Evolutionary conservation across 2,797 vertebrate species (phyloP), one percentile per base, ranked within the genome.

Genomic region (Heterohyrax brucei): DNA sequence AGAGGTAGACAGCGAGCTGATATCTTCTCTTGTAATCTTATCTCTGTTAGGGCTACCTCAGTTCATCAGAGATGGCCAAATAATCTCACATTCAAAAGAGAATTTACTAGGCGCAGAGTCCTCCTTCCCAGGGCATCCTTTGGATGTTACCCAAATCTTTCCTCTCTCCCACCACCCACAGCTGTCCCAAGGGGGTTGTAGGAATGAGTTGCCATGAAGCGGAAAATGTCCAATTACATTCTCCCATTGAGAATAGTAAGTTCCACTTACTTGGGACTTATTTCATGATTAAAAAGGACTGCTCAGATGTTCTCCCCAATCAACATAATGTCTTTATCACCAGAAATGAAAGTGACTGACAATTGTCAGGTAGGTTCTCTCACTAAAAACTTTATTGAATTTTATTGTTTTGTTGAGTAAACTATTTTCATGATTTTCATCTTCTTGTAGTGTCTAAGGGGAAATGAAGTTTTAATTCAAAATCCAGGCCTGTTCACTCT

Each of bases 321-420:
- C 22, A n/a, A 44, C 7, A 13, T 62, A 39, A 53, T 66, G 13
- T 84, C 56, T 72, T 87, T 5, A 4, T 86, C n/a, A 56, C 39
- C 91, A 83, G 50, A 93, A 93, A 33, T 30, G 10, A 62, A 83
- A 95, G 14, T 89, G 28, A 88, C 10, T 66, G 24, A 3, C 28
- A 84, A 59, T 76, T 73, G 19, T 56, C 77, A 66, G 66, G 28
- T 64, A 22, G 19, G 8, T 5, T 84, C n/a, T 33, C 16, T 86
- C 59, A 66, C 48, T 88, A 81, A 94, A 82, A 39, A 94, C 75
- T 84, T 79, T 56, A 75, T 28, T 77, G 22, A 62, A 16, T 81
- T 93, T 73, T 33, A 18, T 70, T 70, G 68, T 33, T 70, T 70
- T n/a, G 68, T 73, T 73, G 70, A 73, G 70, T 44, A 73, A 21